Percentiles rank a stretch among this genome's conserved stretches.
Evolutionary conservation across 2,888 invertebrate genomes (phyloP).

Genomic region (Matsumyia berberina): DNA sequence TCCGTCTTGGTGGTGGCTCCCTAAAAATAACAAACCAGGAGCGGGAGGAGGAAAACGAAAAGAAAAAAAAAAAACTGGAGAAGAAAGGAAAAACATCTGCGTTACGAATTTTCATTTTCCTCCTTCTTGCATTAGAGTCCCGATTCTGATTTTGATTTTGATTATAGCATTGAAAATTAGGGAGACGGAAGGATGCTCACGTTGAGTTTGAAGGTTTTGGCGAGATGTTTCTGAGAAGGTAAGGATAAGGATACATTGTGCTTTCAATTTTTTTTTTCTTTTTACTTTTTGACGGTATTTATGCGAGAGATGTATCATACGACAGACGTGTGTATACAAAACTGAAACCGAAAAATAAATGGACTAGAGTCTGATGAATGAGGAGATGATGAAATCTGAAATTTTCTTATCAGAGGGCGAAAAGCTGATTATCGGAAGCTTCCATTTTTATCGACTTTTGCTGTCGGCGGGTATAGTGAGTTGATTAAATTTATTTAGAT

Average conservation of each 20-base stretch:
- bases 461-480: no score
- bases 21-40: slow-evolving; percentile 12
- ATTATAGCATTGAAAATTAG: slow-evolving; percentile 74
- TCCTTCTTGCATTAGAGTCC: slow-evolving; percentile 41
- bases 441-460: no score
- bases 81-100: slow-evolving; percentile 70
- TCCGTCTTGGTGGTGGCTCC: slow-evolving; percentile 36
- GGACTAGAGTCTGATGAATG: slow-evolving; percentile 18
- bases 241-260: slow-evolving; percentile 28
- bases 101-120: slow-evolving; percentile 69
- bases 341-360: slow-evolving; percentile 43
- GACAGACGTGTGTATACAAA: slow-evolving; percentile 30
- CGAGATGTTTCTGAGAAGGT: slow-evolving; percentile 35
- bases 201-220: slow-evolving; percentile 66
- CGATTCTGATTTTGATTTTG: slow-evolving; percentile 72
- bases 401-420: no score
- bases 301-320: slow-evolving; percentile 25
- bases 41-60: not conserved
- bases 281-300: slow-evolving; percentile 16
- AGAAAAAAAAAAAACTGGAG: slow-evolving; percentile 8
- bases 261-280: slow-evolving; percentile 34
- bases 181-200: slow-evolving; percentile 75
- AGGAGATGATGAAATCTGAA: no score
- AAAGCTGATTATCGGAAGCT: no score
- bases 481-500: no score